Percentiles rank a stretch among this genome's conserved stretches.
phyloP scores from a whole-genome alignment of 2,797 vertebrate species.

The Lemur catta region DNA sequence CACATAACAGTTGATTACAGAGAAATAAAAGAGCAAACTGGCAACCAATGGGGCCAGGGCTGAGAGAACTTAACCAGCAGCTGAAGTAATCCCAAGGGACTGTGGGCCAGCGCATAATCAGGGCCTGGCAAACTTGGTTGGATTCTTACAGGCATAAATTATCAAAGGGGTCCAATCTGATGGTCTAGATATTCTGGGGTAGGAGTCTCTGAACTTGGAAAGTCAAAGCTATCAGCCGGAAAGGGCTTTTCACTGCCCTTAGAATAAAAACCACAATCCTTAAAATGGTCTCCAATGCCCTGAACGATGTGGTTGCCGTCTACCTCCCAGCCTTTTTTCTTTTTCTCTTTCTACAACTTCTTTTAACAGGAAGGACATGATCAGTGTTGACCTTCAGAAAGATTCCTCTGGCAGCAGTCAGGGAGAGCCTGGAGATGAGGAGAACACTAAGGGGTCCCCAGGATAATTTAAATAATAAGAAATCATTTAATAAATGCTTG shows the following conservation, averaged over 20 bases:
- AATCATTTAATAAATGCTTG: slow-evolving; percentile 5
- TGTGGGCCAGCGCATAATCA: not conserved
- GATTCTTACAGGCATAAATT: not conserved
- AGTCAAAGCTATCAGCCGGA: not conserved
- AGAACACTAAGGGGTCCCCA: not conserved
- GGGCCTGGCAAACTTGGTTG: not conserved
- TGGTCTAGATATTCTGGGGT: not conserved
- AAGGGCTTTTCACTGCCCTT: not conserved
- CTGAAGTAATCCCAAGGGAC: not conserved
- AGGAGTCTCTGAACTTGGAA: slow-evolving; percentile 33
- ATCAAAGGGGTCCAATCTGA: not conserved
- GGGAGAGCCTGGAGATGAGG: not conserved
- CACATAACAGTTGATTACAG: not conserved
- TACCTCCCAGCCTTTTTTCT: not conserved
- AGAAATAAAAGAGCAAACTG: slow-evolving; percentile 44
- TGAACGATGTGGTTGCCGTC: not conserved
- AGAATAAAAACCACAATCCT: slow-evolving; percentile 26
- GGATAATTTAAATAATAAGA: slow-evolving; percentile 20
- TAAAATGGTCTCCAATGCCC: not conserved
- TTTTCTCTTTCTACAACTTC: not conserved
- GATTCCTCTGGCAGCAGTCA: not conserved
- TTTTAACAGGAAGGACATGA: not conserved
- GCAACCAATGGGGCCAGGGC: not conserved
- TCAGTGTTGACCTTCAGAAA: not conserved
- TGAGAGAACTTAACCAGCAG: not conserved